Base-by-base conservation (phyloP, 2,113 vertebrate genomes). In the Hiodon alosoides region DNA sequence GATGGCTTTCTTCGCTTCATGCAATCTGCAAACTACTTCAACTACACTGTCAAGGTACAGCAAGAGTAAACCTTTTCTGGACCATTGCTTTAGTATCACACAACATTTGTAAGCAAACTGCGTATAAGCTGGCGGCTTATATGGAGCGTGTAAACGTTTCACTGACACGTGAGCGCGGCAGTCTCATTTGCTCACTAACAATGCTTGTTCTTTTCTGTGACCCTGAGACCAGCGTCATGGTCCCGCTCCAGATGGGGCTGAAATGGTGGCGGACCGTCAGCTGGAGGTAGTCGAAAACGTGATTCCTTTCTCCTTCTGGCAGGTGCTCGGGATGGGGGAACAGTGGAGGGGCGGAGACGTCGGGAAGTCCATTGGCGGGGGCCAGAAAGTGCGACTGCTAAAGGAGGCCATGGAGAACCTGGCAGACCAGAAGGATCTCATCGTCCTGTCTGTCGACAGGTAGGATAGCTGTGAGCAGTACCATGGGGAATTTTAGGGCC, bases 1-100 rank as follows among this genome's bases (percentile, higher is more conserved):
- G 97, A 99, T 80, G 97, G 97, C 81, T 99, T 94, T 82, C 91
- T 83, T 62, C 94, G 96, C 79, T 99, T 98, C 83, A 94, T 97
- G 93, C 90, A 88, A 83, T 94, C 96, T 74, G 94, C 95, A 81
- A 90, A 90, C 68, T 92, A 94, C 79, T 98, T 98, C 89, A 96
- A 96, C 87, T 99, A 97, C 84, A 95, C 92, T 86, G 93, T 98
- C 52, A 96, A 98, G 95, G 97, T 97, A 92, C 83, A 74, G 54
- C 7, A 47, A n/a, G 17, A 17, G 7, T 57, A 10, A 46, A 66
- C 9, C 48, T 9, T 66, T 1, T 66, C 48, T 66, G 54, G 10
- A 11, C 17, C 64, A 47, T 66, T 66, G 46, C 4, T 46, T 9
- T 46, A 65, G 5, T 13, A 48, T 13, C 8, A 66, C 46, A 65